Evolutionary conservation across 1,140 invertebrate genomes (phyloP).

Genomic region (Drosophila oshimai): DNA sequence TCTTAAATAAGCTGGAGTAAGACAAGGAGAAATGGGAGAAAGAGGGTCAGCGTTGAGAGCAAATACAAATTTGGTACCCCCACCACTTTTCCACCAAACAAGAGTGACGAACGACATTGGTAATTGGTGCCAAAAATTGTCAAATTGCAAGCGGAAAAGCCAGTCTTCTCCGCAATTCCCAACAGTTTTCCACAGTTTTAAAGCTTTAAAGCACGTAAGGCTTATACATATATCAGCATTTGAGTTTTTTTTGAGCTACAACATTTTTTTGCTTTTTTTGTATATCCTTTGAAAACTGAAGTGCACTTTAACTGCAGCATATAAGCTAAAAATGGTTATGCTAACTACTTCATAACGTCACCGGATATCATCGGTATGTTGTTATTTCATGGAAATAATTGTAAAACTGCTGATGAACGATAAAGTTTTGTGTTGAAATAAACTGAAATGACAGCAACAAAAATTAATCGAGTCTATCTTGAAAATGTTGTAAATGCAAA

Average conservation of each 20-base stretch:
- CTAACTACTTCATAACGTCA: constrained; percentile 7
- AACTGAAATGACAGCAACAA: too few species aligned
- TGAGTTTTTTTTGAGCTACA: constrained; percentile 3
- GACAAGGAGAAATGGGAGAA: background rate
- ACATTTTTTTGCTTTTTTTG: constrained; percentile 14
- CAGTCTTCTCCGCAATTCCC: background rate
- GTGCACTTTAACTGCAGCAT: constrained; percentile 18
- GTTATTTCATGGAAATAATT: constrained; percentile 1
- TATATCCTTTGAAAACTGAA: background rate
- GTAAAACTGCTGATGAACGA: constrained; percentile 1
- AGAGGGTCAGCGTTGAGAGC: background rate
- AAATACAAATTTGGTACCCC: background rate
- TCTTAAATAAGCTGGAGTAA: constrained; percentile 43
- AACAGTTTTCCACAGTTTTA: background rate
- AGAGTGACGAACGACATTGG: constrained; percentile 56
- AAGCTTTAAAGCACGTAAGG: constrained; percentile 25
- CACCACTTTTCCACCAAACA: constrained; percentile 1
- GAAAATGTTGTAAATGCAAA: too few species aligned
- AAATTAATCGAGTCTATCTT: too few species aligned
- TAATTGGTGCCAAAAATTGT: constrained; percentile 67
- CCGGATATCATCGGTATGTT: constrained; percentile 1
- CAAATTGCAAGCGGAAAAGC: constrained; percentile 32
- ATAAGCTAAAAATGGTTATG: background rate
- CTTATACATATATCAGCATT: background rate
- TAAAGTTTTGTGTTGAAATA: background rate